These are phyloP conservation scores for Gymnocheta viridis DNA, from an alignment of 2,888 invertebrate genomes.

Conservation along the genomic window DNA sequence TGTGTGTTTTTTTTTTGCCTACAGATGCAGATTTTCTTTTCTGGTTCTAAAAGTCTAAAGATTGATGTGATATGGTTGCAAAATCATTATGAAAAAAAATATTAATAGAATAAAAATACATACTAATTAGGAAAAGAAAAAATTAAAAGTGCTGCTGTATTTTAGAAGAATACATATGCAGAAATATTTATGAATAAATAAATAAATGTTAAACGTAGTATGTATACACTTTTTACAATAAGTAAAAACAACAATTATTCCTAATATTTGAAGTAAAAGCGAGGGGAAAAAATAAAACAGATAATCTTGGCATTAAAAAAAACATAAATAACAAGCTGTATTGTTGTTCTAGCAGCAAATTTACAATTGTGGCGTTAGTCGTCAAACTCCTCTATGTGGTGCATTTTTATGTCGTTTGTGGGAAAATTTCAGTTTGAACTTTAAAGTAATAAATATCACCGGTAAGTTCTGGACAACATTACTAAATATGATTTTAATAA, in stretches of 20 bases:
- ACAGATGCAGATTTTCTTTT: conserved; percentile 59
- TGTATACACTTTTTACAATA: not conserved
- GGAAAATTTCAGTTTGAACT: not conserved
- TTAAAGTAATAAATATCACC: not conserved
- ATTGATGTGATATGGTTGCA: conserved; percentile 58
- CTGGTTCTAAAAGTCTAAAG: conserved; percentile 46
- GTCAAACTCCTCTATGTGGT: not conserved
- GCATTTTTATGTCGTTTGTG: not conserved
- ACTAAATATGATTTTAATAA: too few species aligned
- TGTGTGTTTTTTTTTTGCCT: too few species aligned
- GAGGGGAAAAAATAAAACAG: conserved; percentile 18
- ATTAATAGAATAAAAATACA: conserved; percentile 48
- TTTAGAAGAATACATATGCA: conserved; percentile 16
- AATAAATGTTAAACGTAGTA: conserved; percentile 2
- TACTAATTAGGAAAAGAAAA: not conserved
- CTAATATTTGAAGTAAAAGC: conserved; percentile 22
- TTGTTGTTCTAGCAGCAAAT: conserved; percentile 12
- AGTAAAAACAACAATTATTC: conserved; percentile 17
- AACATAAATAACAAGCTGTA: conserved; percentile 27
- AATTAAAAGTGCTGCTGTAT: conserved; percentile 32
- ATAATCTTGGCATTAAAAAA: conserved; percentile 42
- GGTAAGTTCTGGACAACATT: not conserved
- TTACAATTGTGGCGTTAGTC: conserved; percentile 21
- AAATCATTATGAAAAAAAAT: conserved; percentile 39
- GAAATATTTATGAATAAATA: conserved; percentile 38